Percentiles rank a stretch among this genome's conserved stretches.
These are phyloP conservation scores for Magallana ariakensis DNA, from an alignment of 1,140 invertebrate genomes.

Conservation along the genomic window DNA sequence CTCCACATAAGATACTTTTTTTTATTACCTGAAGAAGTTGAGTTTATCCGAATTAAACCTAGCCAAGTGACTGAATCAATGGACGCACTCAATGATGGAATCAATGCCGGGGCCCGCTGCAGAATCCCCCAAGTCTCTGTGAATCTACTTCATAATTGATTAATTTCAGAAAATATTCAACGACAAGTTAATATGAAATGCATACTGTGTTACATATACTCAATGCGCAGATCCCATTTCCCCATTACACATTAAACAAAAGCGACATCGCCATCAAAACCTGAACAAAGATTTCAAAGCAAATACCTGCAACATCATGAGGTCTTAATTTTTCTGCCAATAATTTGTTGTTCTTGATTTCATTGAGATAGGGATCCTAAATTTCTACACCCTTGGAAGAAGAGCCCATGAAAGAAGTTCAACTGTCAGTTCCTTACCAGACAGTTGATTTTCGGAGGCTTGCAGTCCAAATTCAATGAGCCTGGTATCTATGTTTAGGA, in stretches of 20 bases:
- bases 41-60: slow-evolving; percentile 6
- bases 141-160: slow-evolving; percentile 31
- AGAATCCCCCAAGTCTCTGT: background rate
- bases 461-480: slow-evolving; percentile 4
- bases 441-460: background rate
- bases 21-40: background rate
- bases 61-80: background rate
- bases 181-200: background rate
- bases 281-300: background rate
- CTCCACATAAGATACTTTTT: background rate
- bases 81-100: background rate
- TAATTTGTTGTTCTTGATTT: background rate
- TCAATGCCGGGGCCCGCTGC: slow-evolving; percentile 13
- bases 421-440: background rate
- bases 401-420: too few species aligned
- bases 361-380: too few species aligned
- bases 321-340: background rate
- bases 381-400: too few species aligned
- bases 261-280: background rate
- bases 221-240: background rate
- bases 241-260: background rate
- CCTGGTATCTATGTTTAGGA: slow-evolving; percentile 18
- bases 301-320: background rate
- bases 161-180: background rate
- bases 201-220: slow-evolving; percentile 5